Conservation (phyloP, 2,797 vertebrate species). For the Lithobates sylvaticus region DNA sequence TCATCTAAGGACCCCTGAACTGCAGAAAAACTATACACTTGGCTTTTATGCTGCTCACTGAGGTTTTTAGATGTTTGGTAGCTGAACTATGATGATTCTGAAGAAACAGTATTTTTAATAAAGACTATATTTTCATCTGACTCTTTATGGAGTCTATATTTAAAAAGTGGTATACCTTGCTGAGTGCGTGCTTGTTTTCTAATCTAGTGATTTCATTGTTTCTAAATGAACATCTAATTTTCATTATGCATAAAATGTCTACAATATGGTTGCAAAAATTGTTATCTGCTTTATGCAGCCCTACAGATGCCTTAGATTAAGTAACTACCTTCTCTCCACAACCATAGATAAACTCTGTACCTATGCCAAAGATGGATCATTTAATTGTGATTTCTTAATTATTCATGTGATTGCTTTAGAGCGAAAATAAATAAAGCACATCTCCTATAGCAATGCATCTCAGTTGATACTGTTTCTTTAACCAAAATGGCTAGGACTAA, state of each 20-base stretch:
- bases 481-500: slow-evolving; percentile 6
- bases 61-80: too few species aligned
- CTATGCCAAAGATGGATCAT: slow-evolving; percentile 50
- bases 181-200: background rate
- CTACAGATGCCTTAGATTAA: slow-evolving; percentile 26
- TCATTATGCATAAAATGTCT: background rate
- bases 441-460: slow-evolving; percentile 35
- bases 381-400: slow-evolving; percentile 58
- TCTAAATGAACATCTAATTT: slow-evolving; percentile 13
- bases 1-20: too few species aligned
- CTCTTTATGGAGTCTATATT: too few species aligned
- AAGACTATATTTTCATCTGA: too few species aligned
- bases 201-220: slow-evolving; percentile 2
- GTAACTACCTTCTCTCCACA: slow-evolving; percentile 21
- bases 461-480: background rate
- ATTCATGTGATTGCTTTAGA: slow-evolving; percentile 56
- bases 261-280: slow-evolving; percentile 4
- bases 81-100: too few species aligned
- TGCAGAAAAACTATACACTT: too few species aligned
- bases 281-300: slow-evolving; percentile 51
- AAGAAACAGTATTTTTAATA: too few species aligned
- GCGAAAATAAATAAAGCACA: slow-evolving; percentile 42
- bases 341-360: slow-evolving; percentile 42
- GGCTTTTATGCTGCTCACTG: too few species aligned
- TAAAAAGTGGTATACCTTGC: background rate